These are phyloP conservation scores for Camelus dromedarius DNA, from an alignment of 2,113 vertebrate species.

Conservation along the genomic window DNA sequence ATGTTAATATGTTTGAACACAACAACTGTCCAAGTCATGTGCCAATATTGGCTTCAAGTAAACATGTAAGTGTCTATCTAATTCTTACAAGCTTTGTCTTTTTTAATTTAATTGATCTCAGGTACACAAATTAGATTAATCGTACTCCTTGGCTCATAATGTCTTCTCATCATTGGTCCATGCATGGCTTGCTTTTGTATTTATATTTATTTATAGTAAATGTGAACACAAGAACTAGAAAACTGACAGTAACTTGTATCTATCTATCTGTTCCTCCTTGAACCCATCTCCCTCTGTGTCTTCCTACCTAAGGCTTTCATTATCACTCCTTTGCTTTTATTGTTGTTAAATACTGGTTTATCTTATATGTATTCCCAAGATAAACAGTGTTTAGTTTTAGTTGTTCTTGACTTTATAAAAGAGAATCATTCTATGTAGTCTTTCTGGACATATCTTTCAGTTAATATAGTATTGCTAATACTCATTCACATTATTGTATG, in stretches of 20 bases:
- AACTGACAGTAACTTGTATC: slow-evolving; percentile 14
- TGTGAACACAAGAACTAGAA: slow-evolving; percentile 50
- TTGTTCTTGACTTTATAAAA: background rate
- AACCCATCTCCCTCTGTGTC: background rate
- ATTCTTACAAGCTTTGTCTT: slow-evolving; percentile 47
- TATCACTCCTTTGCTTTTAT: slow-evolving; percentile 8
- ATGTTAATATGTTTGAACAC: slow-evolving; percentile 44
- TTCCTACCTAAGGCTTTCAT: background rate
- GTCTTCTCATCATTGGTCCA: slow-evolving; percentile 38
- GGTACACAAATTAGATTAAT: background rate
- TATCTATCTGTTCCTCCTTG: background rate
- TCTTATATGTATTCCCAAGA: background rate
- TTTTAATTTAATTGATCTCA: slow-evolving; percentile 50
- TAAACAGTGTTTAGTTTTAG: slow-evolving; percentile 22
- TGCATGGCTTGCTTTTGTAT: background rate
- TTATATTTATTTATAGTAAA: slow-evolving; percentile 40
- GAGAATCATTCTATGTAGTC: background rate
- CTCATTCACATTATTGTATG: slow-evolving; percentile 21
- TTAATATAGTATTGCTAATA: slow-evolving; percentile 7
- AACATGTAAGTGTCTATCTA: slow-evolving; percentile 40
- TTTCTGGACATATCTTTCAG: slow-evolving; percentile 29
- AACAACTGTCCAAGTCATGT: slow-evolving; percentile 52
- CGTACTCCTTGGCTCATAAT: slow-evolving; percentile 35
- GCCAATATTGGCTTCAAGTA: slow-evolving; percentile 58
- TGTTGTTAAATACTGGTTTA: slow-evolving; percentile 52